Conservation (phyloP, 2,888 invertebrate species). For the Microchrysa polita region DNA sequence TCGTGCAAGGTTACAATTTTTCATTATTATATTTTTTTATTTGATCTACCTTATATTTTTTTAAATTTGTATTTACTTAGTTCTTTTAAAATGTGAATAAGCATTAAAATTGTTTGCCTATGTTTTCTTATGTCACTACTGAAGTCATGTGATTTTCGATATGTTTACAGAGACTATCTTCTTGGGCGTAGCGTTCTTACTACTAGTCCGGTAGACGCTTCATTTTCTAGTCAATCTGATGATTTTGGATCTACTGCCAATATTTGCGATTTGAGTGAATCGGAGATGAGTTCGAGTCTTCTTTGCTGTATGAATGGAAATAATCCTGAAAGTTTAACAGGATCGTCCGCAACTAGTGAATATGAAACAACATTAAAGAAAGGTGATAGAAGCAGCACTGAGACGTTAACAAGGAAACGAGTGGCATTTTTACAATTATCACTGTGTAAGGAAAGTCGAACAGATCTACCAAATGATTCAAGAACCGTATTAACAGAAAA, state of each 20-base stretch:
- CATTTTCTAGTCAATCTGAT: slow-evolving; percentile 81
- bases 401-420: slow-evolving; percentile 58
- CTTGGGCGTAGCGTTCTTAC: slow-evolving; percentile 78
- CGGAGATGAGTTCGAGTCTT: slow-evolving; percentile 73
- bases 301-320: slow-evolving; percentile 81
- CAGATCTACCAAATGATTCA: slow-evolving; percentile 51
- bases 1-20: no score
- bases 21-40: no score
- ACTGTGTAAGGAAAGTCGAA: slow-evolving; percentile 58
- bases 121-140: slow-evolving; percentile 9
- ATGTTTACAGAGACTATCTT: slow-evolving; percentile 72
- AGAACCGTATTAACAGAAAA: slow-evolving; percentile 55
- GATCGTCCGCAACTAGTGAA: background rate
- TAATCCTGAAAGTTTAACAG: slow-evolving; percentile 56
- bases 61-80: no score
- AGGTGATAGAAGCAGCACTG: slow-evolving; percentile 51
- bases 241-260: slow-evolving; percentile 69
- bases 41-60: no score
- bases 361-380: background rate
- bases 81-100: background rate
- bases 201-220: slow-evolving; percentile 79
- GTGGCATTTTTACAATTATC: slow-evolving; percentile 53
- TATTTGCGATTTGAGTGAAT: slow-evolving; percentile 68
- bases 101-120: background rate
- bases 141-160: background rate